Evolutionary conservation across 2,113 vertebrate genomes (phyloP).

Genomic region (Chauna torquata): DNA sequence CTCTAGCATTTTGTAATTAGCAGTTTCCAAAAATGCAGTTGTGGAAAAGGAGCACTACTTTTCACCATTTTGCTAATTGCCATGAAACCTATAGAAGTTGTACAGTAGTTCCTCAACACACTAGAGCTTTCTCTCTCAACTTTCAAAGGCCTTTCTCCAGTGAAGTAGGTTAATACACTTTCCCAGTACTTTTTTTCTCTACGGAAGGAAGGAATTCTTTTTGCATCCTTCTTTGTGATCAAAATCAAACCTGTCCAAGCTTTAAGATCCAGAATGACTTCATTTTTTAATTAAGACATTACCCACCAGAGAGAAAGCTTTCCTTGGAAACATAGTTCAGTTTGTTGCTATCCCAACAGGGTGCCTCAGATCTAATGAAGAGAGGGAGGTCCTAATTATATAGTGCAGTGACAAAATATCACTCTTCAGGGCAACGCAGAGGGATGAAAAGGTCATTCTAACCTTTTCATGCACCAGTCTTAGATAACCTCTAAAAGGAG

Average conservation of each 20-base stretch:
- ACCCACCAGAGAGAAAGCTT: background rate
- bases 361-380: background rate
- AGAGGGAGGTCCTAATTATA: slow-evolving; percentile 27
- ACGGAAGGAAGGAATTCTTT: slow-evolving; percentile 12
- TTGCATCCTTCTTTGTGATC: background rate
- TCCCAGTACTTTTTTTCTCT: slow-evolving; percentile 45
- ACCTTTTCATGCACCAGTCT: slow-evolving; percentile 5
- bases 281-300: slow-evolving; percentile 48
- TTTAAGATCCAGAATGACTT: slow-evolving; percentile 19
- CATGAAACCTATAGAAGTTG: background rate
- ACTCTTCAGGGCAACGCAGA: background rate
- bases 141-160: background rate
- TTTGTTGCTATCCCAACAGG: background rate
- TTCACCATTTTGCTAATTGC: background rate
- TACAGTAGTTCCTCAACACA: background rate
- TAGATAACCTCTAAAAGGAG: slow-evolving; percentile 34
- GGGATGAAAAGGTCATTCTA: slow-evolving; percentile 27
- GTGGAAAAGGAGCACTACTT: background rate
- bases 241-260: background rate
- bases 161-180: slow-evolving; percentile 15
- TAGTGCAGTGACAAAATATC: background rate
- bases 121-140: background rate
- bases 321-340: slow-evolving; percentile 24
- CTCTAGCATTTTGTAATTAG: background rate
- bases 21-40: background rate